These are phyloP conservation scores for Papilio protenor DNA, from an alignment of 2,888 invertebrate species.

Conservation along the genomic window DNA sequence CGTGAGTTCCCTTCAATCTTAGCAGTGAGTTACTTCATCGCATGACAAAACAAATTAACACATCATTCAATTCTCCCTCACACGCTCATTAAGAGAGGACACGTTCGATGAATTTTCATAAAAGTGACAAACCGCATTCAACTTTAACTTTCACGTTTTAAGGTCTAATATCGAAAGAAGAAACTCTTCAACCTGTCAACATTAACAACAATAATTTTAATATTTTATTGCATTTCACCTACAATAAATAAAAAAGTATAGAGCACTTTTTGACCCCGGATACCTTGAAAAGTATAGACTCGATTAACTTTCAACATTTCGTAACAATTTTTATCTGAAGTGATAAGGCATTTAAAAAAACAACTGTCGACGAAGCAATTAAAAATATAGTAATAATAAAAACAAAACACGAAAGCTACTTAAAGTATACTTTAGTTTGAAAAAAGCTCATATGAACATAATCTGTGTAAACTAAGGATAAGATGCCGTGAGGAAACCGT, in stretches of 20 bases:
- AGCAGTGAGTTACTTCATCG: conserved; percentile 71
- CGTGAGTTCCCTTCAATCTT: conserved; percentile 51
- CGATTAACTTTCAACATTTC: no score
- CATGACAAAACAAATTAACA: conserved; percentile 82
- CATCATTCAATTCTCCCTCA: conserved; percentile 57
- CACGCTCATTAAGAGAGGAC: conserved; percentile 34
- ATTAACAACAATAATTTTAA: neutral
- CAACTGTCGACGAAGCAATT: no score
- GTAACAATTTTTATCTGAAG: neutral
- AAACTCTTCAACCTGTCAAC: neutral
- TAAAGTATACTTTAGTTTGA: neutral
- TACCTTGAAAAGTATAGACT: neutral
- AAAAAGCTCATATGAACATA: neutral
- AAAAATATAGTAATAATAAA: neutral
- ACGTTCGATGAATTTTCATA: conserved; percentile 27
- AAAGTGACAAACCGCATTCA: neutral
- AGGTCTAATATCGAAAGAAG: neutral
- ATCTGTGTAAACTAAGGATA: conserved; percentile 43
- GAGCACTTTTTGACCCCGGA: neutral
- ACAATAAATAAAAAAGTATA: no score
- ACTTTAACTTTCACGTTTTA: neutral
- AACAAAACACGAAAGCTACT: neutral
- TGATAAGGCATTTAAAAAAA: no score
- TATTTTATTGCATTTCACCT: neutral
- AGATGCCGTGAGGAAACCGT: conserved; percentile 59